A percentile compares a stretch with the other conserved stretches of the same genome.
Conservation (phyloP, 1,140 invertebrate species). For the Grapholita molesta region DNA sequence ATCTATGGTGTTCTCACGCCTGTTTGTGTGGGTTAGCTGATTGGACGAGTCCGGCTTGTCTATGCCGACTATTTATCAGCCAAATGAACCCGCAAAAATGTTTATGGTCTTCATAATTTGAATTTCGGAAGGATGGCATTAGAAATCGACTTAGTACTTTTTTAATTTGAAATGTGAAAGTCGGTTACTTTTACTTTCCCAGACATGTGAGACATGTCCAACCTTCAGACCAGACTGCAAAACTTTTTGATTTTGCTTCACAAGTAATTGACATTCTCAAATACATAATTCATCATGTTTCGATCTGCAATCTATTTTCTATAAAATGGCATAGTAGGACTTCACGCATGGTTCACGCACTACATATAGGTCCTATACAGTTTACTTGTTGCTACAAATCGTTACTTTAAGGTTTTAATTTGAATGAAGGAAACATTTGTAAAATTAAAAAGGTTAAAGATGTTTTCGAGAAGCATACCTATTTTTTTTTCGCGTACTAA, state of each 20-base stretch:
- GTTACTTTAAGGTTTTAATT: no score
- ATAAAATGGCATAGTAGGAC: conserved; percentile 12
- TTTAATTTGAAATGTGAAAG: not conserved
- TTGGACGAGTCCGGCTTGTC: conserved; percentile 33
- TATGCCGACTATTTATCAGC: not conserved
- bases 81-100: conserved; percentile 14
- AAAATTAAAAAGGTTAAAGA: no score
- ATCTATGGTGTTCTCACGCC: conserved; percentile 59
- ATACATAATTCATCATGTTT: not conserved
- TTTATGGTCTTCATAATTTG: not conserved
- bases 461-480: no score
- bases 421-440: no score
- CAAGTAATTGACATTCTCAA: not conserved
- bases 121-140: not conserved
- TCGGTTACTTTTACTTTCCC: no score
- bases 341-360: no score
- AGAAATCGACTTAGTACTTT: no score
- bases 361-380: no score
- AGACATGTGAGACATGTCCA: not conserved
- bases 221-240: not conserved
- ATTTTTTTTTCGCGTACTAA: no score
- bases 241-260: not conserved
- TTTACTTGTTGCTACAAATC: no score
- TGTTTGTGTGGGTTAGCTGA: conserved; percentile 42
- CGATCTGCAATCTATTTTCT: not conserved